Conservation (phyloP, 2,888 invertebrate species). For the Petrolisthes cinctipes region DNA sequence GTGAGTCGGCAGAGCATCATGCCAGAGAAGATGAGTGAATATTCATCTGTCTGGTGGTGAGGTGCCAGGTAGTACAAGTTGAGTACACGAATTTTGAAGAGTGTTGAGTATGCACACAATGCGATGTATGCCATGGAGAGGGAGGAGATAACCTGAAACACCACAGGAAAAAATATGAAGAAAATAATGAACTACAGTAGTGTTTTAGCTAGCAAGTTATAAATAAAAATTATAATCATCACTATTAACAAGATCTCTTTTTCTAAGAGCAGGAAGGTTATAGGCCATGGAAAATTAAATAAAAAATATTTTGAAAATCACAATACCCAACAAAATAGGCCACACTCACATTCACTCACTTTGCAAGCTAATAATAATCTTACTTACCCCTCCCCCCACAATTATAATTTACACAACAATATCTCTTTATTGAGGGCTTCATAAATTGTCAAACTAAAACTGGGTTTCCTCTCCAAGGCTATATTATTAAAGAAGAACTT, state of each 20-base stretch:
- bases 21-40: constrained; percentile 97
- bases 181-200: no score
- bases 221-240: no score
- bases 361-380: no score
- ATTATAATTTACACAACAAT: background rate
- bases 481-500: background rate
- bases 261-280: no score
- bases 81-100: constrained; percentile 93
- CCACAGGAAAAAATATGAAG: no score
- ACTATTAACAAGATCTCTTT: no score
- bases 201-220: no score
- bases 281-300: no score
- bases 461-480: background rate
- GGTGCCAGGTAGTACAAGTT: constrained; percentile 98
- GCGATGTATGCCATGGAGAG: constrained; percentile 93
- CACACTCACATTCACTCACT: no score
- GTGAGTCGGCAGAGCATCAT: constrained; percentile 94
- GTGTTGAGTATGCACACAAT: constrained; percentile 97
- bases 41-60: constrained; percentile 98
- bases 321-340: no score
- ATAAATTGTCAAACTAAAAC: background rate
- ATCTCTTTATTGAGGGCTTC: background rate
- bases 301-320: no score
- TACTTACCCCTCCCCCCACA: no score
- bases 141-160: constrained; percentile 85